Evolutionary conservation across 1,140 invertebrate species (phyloP).

Genomic region (Melanaphis sacchari): DNA sequence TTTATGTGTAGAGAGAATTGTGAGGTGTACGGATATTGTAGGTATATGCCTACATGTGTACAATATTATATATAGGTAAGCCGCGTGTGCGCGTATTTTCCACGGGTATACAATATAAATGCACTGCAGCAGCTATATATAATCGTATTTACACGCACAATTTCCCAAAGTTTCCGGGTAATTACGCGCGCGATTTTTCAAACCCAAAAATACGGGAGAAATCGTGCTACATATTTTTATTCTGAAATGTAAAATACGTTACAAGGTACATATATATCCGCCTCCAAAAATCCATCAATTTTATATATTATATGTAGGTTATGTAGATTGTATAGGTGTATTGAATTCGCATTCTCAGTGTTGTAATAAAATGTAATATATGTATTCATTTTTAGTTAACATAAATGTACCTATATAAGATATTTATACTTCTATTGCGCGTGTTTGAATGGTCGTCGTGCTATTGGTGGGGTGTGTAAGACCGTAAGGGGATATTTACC

Average conservation of each 20-base stretch:
- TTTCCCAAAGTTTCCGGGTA: constrained; percentile 1
- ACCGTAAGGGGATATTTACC: neutral
- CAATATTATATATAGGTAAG: neutral
- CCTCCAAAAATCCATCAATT: neutral
- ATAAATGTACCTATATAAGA: neutral
- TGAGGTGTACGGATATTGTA: neutral
- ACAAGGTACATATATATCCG: neutral
- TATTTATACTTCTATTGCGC: neutral
- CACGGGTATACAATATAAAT: neutral
- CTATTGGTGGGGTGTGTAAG: neutral
- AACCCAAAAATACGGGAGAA: neutral
- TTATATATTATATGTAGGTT: neutral
- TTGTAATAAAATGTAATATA: neutral
- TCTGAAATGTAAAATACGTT: neutral
- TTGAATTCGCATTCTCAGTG: neutral
- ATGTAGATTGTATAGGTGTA: neutral
- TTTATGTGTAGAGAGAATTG: neutral
- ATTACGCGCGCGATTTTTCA: constrained; percentile 13
- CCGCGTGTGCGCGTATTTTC: neutral
- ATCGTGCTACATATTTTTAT: neutral
- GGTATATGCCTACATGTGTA: neutral
- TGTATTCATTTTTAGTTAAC: neutral
- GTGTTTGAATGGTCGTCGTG: neutral
- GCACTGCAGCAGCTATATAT: neutral
- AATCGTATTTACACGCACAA: constrained; percentile 34